Evolutionary conservation across 1,140 invertebrate species (phyloP).

Genomic region (Drosophila triauraria): DNA sequence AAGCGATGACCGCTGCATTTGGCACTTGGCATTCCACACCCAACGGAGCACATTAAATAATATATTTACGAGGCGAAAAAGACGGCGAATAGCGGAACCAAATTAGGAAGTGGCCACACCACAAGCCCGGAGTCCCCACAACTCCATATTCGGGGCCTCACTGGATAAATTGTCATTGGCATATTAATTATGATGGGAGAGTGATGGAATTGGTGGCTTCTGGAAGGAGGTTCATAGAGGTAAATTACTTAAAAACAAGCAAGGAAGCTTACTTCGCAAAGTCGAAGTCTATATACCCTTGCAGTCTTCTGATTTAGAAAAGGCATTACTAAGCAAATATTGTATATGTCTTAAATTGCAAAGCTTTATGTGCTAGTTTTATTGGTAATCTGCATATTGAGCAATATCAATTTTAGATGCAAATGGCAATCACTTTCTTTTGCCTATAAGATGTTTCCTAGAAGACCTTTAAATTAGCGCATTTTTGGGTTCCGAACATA

Average conservation of each 20-base stretch:
- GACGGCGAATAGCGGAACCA: slow-evolving; percentile 77
- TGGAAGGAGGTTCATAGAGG: neutral
- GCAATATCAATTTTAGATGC: no score
- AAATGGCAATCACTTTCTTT: no score
- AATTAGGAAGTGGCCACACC: slow-evolving; percentile 80
- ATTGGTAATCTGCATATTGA: no score
- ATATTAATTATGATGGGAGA: slow-evolving; percentile 58
- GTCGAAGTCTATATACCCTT: no score
- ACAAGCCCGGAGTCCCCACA: slow-evolving; percentile 27
- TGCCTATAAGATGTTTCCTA: no score
- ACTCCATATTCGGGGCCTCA: slow-evolving; percentile 56
- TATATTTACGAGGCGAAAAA: slow-evolving; percentile 54
- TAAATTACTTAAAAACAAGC: neutral
- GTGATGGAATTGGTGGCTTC: slow-evolving; percentile 26
- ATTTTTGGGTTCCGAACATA: no score
- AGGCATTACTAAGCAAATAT: no score
- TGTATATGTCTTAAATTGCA: no score
- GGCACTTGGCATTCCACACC: slow-evolving; percentile 73
- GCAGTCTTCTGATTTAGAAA: no score
- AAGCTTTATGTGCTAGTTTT: no score
- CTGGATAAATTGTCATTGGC: slow-evolving; percentile 59
- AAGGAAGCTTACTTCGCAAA: no score
- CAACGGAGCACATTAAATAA: slow-evolving; percentile 70
- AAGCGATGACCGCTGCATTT: slow-evolving; percentile 47
- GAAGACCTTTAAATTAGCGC: no score